phyloP scores from a whole-genome alignment of 2,113 vertebrate species.

The Megaptera novaeangliae region DNA sequence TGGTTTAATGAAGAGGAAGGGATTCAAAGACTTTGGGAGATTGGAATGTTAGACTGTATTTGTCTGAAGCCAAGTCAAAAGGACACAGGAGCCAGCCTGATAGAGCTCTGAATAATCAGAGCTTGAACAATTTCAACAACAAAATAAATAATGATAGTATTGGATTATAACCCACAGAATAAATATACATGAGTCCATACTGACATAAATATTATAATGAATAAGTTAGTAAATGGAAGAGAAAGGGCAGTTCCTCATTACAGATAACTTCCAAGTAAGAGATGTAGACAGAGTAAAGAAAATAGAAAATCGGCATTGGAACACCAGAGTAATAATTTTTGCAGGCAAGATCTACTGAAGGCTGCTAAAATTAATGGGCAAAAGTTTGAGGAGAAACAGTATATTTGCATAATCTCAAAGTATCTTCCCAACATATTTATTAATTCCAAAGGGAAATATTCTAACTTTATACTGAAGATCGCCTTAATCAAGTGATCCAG shows the following conservation, averaged over 20 bases:
- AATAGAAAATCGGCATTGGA: neutral
- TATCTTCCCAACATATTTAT: neutral
- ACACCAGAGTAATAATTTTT: neutral
- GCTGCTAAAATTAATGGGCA: neutral
- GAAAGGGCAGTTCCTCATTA: neutral
- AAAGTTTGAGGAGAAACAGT: neutral
- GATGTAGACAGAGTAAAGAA: neutral
- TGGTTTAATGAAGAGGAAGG: neutral
- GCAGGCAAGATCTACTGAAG: neutral
- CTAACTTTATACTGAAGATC: neutral
- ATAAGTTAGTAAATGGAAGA: neutral
- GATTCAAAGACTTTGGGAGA: neutral
- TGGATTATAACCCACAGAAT: neutral
- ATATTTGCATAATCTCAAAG: neutral
- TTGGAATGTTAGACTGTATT: neutral
- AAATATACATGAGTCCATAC: neutral
- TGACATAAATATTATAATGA: neutral
- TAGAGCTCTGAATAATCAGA: neutral
- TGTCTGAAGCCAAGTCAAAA: neutral
- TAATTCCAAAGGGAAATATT: neutral
- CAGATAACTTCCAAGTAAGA: neutral
- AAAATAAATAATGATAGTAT: neutral
- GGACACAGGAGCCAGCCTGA: neutral
- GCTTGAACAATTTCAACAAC: neutral
- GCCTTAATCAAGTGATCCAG: neutral